Conservation (phyloP, 2,113 vertebrate genomes). For the Lophura nycthemera region DNA sequence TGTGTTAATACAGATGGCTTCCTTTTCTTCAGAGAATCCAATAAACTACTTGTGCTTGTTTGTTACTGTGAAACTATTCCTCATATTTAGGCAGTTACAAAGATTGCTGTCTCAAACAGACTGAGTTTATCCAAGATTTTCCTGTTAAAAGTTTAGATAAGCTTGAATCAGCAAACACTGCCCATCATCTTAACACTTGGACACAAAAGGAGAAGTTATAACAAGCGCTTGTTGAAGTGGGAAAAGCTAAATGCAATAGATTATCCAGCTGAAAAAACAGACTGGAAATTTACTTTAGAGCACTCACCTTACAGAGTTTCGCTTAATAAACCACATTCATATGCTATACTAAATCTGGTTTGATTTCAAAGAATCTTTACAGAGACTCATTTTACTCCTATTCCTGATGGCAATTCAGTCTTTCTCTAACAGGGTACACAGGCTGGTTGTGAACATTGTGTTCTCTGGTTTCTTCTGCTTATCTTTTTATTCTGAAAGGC, state of each 20-base stretch:
- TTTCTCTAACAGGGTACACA: background rate
- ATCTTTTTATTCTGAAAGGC: constrained; percentile 40
- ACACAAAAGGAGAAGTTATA: constrained; percentile 65
- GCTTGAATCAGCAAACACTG: constrained; percentile 63
- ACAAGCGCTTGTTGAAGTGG: constrained; percentile 51
- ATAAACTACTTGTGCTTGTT: constrained; percentile 18
- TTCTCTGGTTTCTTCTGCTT: constrained; percentile 48
- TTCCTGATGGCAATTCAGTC: constrained; percentile 41
- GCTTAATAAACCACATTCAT: constrained; percentile 71
- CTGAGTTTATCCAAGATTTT: constrained; percentile 58
- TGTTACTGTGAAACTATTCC: constrained; percentile 10
- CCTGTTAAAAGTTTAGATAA: constrained; percentile 56
- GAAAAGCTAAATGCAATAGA: constrained; percentile 70
- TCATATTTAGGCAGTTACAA: background rate
- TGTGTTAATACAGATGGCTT: background rate
- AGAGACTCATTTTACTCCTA: constrained; percentile 63
- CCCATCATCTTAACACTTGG: constrained; percentile 71
- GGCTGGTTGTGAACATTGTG: constrained; percentile 30
- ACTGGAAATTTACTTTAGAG: constrained; percentile 75
- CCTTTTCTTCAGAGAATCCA: background rate
- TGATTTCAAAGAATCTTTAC: constrained; percentile 60
- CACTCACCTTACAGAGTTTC: constrained; percentile 79
- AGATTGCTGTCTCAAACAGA: background rate
- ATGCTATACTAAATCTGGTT: constrained; percentile 59
- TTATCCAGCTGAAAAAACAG: constrained; percentile 82